Evolutionary conservation across 2,113 vertebrate genomes (phyloP).

Genomic region (Tauraco erythrolophus): DNA sequence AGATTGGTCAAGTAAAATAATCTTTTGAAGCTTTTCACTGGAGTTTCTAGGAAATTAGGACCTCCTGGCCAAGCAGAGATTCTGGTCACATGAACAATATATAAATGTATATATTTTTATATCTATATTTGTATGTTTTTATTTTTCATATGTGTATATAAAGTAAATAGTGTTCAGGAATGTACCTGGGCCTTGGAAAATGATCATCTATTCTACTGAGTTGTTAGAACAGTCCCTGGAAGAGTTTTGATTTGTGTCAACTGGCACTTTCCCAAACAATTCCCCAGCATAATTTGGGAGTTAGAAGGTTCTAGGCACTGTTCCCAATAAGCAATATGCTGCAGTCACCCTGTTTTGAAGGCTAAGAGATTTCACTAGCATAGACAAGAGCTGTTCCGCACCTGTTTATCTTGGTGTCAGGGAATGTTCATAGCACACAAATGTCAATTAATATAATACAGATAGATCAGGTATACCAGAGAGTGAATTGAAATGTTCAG

Average conservation of each 20-base stretch:
- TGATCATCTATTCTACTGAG: background rate
- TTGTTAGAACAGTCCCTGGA: background rate
- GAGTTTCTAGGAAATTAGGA: background rate
- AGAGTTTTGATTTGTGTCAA: conserved; percentile 14
- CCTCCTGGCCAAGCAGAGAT: background rate
- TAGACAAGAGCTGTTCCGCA: background rate
- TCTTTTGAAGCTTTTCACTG: background rate
- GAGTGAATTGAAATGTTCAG: background rate
- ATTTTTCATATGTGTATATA: background rate
- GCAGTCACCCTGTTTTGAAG: background rate
- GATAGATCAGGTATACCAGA: background rate
- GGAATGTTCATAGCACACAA: background rate
- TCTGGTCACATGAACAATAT: background rate
- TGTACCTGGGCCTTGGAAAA: background rate
- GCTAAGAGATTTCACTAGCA: background rate
- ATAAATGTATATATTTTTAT: background rate
- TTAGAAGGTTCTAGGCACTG: conserved; percentile 43
- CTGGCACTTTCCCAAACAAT: conserved; percentile 1
- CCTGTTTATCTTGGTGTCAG: conserved; percentile 19
- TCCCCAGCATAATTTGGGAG: background rate
- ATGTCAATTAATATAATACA: background rate
- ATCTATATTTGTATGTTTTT: background rate
- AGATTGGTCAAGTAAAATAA: background rate
- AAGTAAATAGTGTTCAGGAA: background rate
- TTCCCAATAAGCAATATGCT: conserved; percentile 36